A percentile compares a stretch with the other conserved stretches of the same genome.
phyloP scores from a whole-genome alignment of 2,797 vertebrate species.

The Denticeps clupeoides region DNA sequence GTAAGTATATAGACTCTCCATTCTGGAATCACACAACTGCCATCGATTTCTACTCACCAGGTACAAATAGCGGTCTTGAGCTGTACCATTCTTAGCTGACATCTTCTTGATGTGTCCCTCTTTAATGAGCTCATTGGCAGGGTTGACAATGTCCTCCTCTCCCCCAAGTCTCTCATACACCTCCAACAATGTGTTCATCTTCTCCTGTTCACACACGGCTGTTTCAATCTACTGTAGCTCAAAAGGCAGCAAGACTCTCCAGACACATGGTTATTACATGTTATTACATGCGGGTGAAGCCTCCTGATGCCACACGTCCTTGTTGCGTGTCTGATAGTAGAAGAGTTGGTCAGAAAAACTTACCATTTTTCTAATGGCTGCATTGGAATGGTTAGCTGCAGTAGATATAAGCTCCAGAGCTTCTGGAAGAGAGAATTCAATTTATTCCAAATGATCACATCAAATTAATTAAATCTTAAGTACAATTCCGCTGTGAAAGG shows the following conservation, averaged over 20 bases:
- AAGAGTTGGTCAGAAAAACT: conserved; percentile 33
- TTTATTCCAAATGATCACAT: too few relatives aligned
- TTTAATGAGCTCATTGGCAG: conserved; percentile 85
- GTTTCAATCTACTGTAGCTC: not conserved
- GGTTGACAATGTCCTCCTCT: conserved; percentile 85
- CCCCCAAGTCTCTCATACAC: conserved; percentile 82
- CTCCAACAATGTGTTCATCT: conserved; percentile 83
- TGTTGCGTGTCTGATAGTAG: too few relatives aligned
- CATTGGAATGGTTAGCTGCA: conserved; percentile 83
- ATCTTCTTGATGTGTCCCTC: conserved; percentile 87
- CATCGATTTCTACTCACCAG: conserved; percentile 48
- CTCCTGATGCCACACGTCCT: too few relatives aligned
- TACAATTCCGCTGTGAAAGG: too few relatives aligned
- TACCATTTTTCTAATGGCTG: conserved; percentile 89
- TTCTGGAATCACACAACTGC: too few relatives aligned
- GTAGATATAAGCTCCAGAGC: conserved; percentile 83
- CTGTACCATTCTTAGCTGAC: conserved; percentile 83
- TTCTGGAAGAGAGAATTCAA: conserved; percentile 45
- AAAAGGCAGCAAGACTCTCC: too few relatives aligned
- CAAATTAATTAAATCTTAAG: too few relatives aligned
- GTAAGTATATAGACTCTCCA: too few relatives aligned
- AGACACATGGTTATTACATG: too few relatives aligned
- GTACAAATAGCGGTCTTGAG: conserved; percentile 84
- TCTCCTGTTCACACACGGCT: conserved; percentile 52
- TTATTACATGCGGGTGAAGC: too few relatives aligned